Evolutionary conservation across 2,888 invertebrate genomes (phyloP).

Genomic region (Caenorhabditis imperialis): DNA sequence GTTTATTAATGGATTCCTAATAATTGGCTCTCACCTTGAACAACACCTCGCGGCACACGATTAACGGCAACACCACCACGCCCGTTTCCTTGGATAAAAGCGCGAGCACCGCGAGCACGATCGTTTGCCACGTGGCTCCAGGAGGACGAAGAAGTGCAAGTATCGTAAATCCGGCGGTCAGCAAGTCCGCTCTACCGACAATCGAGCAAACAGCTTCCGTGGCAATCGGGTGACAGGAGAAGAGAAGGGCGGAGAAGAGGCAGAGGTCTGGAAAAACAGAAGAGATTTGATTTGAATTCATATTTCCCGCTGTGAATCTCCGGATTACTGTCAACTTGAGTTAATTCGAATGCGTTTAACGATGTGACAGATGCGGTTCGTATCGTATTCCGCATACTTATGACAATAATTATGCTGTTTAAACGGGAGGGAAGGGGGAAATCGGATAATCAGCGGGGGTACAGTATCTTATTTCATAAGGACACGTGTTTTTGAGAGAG

Average conservation of each 20-base stretch:
- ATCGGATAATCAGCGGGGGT: too few relatives aligned
- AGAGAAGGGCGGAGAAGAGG: constrained; percentile 86
- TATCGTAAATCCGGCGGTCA: constrained; percentile 89
- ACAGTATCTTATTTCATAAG: too few relatives aligned
- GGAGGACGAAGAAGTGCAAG: constrained; percentile 10
- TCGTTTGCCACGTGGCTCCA: not conserved
- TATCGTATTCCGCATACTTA: not conserved
- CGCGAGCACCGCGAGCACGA: constrained; percentile 26
- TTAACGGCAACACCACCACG: constrained; percentile 46
- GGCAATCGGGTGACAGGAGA: constrained; percentile 95
- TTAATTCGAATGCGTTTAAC: too few relatives aligned
- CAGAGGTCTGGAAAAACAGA: constrained; percentile 24
- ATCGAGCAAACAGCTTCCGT: constrained; percentile 88
- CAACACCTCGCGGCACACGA: constrained; percentile 13
- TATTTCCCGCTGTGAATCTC: not conserved
- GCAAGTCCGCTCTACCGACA: constrained; percentile 94
- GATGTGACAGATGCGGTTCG: constrained; percentile 22
- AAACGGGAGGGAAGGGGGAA: too few relatives aligned
- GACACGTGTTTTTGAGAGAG: too few relatives aligned
- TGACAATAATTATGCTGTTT: too few relatives aligned
- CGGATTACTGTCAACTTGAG: too few relatives aligned
- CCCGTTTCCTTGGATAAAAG: constrained; percentile 56
- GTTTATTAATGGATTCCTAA: constrained; percentile 44
- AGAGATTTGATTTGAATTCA: too few relatives aligned
- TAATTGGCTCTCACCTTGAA: constrained; percentile 19